A percentile compares a stretch with the other conserved stretches of the same genome.
Conservation (phyloP, 2,797 vertebrate genomes). For the Gallinago nigripennis region DNA sequence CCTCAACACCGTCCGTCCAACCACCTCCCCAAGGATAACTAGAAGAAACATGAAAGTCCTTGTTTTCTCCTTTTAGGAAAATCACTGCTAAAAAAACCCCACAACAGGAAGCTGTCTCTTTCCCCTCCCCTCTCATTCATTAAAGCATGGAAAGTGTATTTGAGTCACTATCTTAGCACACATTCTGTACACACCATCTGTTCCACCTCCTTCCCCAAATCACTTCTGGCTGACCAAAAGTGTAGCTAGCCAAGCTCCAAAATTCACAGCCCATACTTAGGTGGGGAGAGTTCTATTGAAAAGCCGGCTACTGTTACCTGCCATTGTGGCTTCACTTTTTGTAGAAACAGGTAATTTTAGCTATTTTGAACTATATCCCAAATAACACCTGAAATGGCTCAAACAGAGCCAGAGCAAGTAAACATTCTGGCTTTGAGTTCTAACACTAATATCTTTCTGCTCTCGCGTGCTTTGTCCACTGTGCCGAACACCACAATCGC, state of each 20-base stretch:
- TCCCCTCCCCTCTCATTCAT: slow-evolving; percentile 10
- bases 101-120: slow-evolving; percentile 62
- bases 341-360: not conserved
- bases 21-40: not conserved
- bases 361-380: not conserved
- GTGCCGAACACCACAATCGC: not conserved
- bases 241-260: not conserved
- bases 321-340: not conserved
- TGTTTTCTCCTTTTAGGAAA: slow-evolving; percentile 23
- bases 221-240: not conserved
- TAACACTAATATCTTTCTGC: not conserved
- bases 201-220: not conserved
- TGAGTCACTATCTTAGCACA: not conserved
- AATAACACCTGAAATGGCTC: not conserved
- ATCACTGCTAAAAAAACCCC: not conserved
- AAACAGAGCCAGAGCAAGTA: not conserved
- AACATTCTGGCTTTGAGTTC: not conserved
- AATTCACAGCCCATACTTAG: not conserved
- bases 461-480: not conserved
- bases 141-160: not conserved
- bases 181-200: not conserved
- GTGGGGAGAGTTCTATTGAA: not conserved
- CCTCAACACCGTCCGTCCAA: not conserved
- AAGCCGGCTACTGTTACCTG: not conserved
- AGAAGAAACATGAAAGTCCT: not conserved